Conservation (phyloP, 2,797 vertebrate species). For the Dermochelys coriacea region DNA sequence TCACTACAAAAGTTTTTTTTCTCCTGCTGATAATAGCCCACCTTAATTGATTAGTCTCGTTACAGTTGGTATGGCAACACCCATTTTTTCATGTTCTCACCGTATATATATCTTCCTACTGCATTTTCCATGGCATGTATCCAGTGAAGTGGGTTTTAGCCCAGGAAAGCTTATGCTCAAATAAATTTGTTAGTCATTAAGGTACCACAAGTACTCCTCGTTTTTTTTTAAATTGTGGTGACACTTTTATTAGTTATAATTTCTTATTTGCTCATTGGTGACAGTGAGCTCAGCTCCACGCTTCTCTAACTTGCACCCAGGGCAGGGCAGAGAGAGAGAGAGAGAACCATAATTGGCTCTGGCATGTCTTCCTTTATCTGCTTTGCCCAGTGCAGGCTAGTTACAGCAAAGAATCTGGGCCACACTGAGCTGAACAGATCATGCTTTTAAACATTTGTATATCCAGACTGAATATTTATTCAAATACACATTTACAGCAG, state of each 20-base stretch:
- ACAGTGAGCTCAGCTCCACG: not conserved
- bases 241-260: accelerated
- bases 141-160: no score
- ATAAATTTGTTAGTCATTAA: no score
- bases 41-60: no score
- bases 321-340: not conserved
- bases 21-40: no score
- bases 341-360: not conserved
- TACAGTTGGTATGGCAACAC: no score
- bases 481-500: not conserved
- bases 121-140: no score
- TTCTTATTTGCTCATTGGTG: not conserved
- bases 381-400: accelerated
- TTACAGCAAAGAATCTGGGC: not conserved
- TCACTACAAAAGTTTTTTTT: no score
- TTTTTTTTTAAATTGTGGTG: not conserved
- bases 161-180: no score
- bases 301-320: not conserved
- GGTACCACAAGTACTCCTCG: no score
- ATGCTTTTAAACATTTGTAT: not conserved
- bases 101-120: no score
- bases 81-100: no score
- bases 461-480: not conserved
- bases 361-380: not conserved
- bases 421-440: not conserved